Conservation (phyloP, 2,797 vertebrate species). For the Micrastur ruficollis region DNA sequence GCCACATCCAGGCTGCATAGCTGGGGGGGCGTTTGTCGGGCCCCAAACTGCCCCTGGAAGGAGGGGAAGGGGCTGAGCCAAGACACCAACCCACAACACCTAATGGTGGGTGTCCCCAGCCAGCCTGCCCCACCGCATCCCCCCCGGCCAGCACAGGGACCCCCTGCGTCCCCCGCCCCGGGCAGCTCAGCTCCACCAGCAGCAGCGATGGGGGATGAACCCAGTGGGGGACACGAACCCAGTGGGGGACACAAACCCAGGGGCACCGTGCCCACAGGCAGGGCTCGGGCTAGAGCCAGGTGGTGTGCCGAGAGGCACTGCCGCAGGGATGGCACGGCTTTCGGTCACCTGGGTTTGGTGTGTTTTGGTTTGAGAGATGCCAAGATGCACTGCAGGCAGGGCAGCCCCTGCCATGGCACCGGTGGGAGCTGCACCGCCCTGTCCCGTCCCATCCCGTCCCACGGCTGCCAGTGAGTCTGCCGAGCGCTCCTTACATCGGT, state of each 20-base stretch:
- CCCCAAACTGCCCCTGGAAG: background rate
- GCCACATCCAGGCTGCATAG: fast-evolving
- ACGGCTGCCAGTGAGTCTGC: fast-evolving
- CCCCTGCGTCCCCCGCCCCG: fast-evolving
- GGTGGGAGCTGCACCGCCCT: fast-evolving
- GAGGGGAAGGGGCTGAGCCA: background rate
- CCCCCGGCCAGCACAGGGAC: fast-evolving
- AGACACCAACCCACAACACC: fast-evolving
- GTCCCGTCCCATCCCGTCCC: fast-evolving
- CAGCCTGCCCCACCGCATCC: background rate
- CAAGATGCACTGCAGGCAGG: fast-evolving
- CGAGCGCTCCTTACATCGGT: fast-evolving
- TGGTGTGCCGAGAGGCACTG: background rate
- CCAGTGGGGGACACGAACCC: fast-evolving
- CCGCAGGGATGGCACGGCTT: fast-evolving
- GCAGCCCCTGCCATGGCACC: background rate
- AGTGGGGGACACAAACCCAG: background rate
- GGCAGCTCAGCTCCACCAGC: background rate
- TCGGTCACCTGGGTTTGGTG: fast-evolving
- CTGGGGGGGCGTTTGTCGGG: fast-evolving
- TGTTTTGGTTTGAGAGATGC: background rate
- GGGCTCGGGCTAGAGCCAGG: background rate
- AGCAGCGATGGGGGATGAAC: background rate
- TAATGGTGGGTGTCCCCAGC: fast-evolving
- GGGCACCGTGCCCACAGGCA: fast-evolving